Conservation (phyloP, 2,797 vertebrate species). For the Leptatherina wallacei region DNA sequence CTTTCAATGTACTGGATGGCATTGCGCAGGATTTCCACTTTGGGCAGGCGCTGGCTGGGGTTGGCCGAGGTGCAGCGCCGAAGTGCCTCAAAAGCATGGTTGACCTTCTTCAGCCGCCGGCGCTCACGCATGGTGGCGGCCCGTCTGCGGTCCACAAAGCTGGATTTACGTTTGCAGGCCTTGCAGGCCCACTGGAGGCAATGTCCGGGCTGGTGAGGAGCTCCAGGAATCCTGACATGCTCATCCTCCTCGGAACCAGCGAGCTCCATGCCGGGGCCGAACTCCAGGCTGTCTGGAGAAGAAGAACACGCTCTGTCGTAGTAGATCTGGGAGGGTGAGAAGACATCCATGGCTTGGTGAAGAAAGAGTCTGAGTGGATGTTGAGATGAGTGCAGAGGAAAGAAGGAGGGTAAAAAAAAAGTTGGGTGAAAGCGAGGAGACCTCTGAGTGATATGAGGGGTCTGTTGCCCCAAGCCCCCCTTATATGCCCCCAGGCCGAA, state of each 20-base stretch:
- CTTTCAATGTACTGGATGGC: constrained; percentile 98
- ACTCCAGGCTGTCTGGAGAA: constrained; percentile 89
- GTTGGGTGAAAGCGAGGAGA: constrained; percentile 63
- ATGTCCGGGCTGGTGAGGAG: constrained; percentile 91
- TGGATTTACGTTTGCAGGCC: constrained; percentile 95
- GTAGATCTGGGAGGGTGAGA: constrained; percentile 91
- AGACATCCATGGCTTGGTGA: constrained; percentile 86
- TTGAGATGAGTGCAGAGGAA: constrained; percentile 36
- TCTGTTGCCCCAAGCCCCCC: constrained; percentile 82
- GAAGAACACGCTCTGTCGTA: constrained; percentile 90
- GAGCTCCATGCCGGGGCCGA: constrained; percentile 81
- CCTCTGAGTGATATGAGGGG: constrained; percentile 85
- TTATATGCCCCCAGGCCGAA: constrained; percentile 87
- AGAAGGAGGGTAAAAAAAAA: constrained; percentile 38
- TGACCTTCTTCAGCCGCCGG: constrained; percentile 96
- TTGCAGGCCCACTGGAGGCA: constrained; percentile 99
- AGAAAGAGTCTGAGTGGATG: constrained; percentile 22
- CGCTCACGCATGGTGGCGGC: constrained; percentile 98
- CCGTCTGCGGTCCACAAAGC: constrained; percentile 91
- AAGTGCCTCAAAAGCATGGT: constrained; percentile 96
- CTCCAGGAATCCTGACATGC: constrained; percentile 89
- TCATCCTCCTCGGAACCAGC: constrained; percentile 90
- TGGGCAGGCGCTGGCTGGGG: constrained; percentile 95
- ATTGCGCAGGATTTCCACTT: constrained; percentile 98
- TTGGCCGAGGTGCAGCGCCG: constrained; percentile 93